These are phyloP conservation scores for Calliphora vicina DNA, from an alignment of 1,140 invertebrate species.

Conservation along the genomic window DNA sequence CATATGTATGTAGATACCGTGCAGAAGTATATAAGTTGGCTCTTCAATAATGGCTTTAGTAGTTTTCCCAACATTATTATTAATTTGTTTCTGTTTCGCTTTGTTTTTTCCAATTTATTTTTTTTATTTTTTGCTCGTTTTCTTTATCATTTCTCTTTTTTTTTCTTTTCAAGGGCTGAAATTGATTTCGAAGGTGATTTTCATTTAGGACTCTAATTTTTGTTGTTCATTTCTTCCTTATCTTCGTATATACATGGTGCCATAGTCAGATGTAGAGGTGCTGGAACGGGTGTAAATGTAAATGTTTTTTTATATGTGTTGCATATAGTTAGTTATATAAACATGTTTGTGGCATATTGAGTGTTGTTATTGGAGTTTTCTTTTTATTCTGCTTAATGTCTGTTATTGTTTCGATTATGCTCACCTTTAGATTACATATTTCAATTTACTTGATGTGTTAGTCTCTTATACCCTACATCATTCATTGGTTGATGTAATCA, in stretches of 20 bases:
- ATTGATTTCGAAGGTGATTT: constrained; percentile 1
- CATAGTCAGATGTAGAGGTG: too few relatives aligned
- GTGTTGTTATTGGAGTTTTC: not conserved
- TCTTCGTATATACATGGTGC: not conserved
- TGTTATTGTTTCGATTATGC: not conserved
- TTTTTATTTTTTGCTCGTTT: not conserved
- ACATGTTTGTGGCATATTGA: not conserved
- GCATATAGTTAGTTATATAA: not conserved
- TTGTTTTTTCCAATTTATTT: not conserved
- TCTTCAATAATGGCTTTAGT: not conserved
- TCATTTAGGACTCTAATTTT: not conserved
- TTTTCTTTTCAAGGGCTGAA: not conserved
- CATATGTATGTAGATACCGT: not conserved
- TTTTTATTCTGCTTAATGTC: not conserved
- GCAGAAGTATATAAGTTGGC: not conserved
- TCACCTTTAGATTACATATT: not conserved
- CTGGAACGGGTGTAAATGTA: too few relatives aligned
- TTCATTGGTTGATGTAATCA: too few relatives aligned
- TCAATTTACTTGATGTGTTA: not conserved
- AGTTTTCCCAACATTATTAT: not conserved
- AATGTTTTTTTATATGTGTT: too few relatives aligned
- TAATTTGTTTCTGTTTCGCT: not conserved
- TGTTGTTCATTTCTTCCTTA: not conserved
- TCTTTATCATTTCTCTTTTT: not conserved
- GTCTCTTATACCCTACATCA: too few relatives aligned